Percentiles rank a stretch among this genome's conserved stretches.
These are phyloP conservation scores for Ifrita kowaldi DNA, from an alignment of 2,113 vertebrate genomes.

Conservation along the genomic window DNA sequence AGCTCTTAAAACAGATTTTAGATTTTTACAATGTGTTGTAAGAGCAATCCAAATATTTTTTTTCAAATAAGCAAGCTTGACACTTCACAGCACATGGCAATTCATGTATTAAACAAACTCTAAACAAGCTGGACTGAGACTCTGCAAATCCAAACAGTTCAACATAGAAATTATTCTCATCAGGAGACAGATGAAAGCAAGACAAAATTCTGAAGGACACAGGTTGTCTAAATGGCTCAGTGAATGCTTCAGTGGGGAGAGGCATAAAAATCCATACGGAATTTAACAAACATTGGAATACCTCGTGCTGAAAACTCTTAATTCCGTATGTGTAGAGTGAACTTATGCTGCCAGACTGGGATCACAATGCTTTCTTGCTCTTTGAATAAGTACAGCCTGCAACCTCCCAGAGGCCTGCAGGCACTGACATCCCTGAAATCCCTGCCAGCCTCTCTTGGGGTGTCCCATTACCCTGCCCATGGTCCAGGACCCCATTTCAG, in stretches of 20 bases:
- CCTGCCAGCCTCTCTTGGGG: neutral
- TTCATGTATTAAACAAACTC: neutral
- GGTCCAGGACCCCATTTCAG: neutral
- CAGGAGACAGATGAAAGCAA: neutral
- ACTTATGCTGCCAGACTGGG: neutral
- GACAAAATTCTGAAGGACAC: neutral
- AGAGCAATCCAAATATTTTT: neutral
- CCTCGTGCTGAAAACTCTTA: neutral
- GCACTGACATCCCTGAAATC: neutral
- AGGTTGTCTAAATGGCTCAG: neutral
- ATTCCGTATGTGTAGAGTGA: neutral
- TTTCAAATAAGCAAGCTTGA: neutral
- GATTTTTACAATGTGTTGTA: neutral
- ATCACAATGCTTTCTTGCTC: neutral
- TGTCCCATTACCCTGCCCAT: neutral
- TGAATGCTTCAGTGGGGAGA: neutral
- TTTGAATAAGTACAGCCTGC: neutral
- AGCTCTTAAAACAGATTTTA: neutral
- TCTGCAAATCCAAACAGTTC: neutral
- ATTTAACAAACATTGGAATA: neutral
- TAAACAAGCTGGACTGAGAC: neutral
- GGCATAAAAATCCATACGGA: neutral
- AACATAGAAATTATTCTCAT: neutral
- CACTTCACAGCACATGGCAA: neutral
- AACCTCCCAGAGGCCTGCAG: neutral